Conservation (phyloP, 2,888 invertebrate species). For the Abrostola triplasia region DNA sequence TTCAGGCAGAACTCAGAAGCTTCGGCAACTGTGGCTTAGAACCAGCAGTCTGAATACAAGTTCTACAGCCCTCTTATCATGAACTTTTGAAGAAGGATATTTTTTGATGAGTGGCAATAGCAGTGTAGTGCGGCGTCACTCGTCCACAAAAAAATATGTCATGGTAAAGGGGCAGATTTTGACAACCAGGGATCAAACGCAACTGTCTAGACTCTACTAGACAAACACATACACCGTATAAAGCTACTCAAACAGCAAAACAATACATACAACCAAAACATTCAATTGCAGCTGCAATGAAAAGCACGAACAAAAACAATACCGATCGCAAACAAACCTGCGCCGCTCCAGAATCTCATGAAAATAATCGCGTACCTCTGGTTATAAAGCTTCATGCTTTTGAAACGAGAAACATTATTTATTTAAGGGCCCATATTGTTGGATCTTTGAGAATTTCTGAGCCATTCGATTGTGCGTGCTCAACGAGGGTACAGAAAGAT, state of each 20-base stretch:
- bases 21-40: no score
- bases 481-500: slow-evolving; percentile 24
- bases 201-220: no score
- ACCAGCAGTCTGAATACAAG: no score
- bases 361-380: slow-evolving; percentile 33
- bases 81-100: no score
- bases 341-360: slow-evolving; percentile 28
- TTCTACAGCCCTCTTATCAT: no score
- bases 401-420: slow-evolving; percentile 41
- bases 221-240: background rate
- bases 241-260: slow-evolving; percentile 1
- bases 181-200: no score
- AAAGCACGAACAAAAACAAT: slow-evolving; percentile 16
- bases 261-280: background rate
- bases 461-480: slow-evolving; percentile 27
- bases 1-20: no score
- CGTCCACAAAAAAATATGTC: no score
- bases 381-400: slow-evolving; percentile 37
- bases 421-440: slow-evolving; percentile 35
- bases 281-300: slow-evolving; percentile 8
- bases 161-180: no score
- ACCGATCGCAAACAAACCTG: slow-evolving; percentile 20
- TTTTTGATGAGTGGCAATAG: no score
- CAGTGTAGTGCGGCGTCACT: no score
- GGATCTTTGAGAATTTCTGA: slow-evolving; percentile 22